Conservation (phyloP, 1,140 invertebrate species). For the Zaprionus africanus region DNA sequence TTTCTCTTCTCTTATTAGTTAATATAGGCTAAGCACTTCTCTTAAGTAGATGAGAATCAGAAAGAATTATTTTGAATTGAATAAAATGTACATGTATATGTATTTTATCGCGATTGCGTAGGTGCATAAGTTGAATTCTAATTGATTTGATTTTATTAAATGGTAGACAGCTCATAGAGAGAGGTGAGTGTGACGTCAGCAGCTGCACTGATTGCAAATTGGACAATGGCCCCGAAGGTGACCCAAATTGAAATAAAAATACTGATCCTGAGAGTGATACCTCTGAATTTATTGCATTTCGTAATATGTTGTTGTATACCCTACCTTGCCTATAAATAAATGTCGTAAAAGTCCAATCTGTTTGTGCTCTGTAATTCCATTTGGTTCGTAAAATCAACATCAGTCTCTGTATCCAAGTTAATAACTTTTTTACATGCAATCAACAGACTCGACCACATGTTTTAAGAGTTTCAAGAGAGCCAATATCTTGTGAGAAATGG, state of each 20-base stretch:
- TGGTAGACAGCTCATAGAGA: background rate
- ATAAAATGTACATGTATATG: too few species aligned
- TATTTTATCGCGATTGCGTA: too few species aligned
- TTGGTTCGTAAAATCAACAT: slow-evolving; percentile 40
- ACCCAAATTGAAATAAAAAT: slow-evolving; percentile 50
- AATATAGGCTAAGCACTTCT: too few species aligned
- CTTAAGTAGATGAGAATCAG: too few species aligned
- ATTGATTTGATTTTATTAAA: background rate
- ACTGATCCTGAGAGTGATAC: slow-evolving; percentile 32
- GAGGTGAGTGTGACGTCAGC: slow-evolving; percentile 43
- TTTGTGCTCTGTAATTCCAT: slow-evolving; percentile 29
- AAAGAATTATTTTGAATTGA: too few species aligned
- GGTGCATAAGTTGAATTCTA: too few species aligned
- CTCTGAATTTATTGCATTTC: slow-evolving; percentile 53
- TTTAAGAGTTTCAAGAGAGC: slow-evolving; percentile 44
- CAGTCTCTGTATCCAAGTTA: slow-evolving; percentile 21
- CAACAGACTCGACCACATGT: slow-evolving; percentile 40
- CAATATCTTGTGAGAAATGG: slow-evolving; percentile 21
- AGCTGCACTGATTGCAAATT: slow-evolving; percentile 35
- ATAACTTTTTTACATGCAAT: slow-evolving; percentile 50
- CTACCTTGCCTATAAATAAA: slow-evolving; percentile 25
- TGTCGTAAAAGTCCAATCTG: slow-evolving; percentile 35
- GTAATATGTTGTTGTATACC: slow-evolving; percentile 17
- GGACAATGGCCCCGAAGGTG: slow-evolving; percentile 43
- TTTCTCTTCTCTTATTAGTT: too few species aligned